Evolutionary conservation across 2,113 vertebrate genomes (phyloP).

Genomic region (Hippocampus guttulatus): DNA sequence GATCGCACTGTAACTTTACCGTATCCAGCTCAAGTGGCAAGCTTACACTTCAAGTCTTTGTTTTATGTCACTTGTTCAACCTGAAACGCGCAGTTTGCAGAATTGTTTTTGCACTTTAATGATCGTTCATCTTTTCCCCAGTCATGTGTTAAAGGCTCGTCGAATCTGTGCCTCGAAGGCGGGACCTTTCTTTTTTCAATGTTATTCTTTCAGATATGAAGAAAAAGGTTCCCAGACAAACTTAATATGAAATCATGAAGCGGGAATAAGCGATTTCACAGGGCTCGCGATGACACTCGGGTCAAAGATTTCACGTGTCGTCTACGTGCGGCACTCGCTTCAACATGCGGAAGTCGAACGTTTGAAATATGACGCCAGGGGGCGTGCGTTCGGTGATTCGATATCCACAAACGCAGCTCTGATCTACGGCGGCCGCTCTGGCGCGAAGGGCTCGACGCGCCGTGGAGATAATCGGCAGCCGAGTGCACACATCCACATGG

Average conservation of each 20-base stretch:
- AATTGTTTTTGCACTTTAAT: too few relatives aligned
- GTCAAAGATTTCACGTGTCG: neutral
- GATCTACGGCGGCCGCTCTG: constrained; percentile 24
- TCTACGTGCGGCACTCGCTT: constrained; percentile 10
- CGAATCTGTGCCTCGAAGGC: neutral
- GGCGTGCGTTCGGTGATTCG: constrained; percentile 32
- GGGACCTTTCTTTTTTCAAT: neutral
- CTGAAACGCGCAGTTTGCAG: too few relatives aligned
- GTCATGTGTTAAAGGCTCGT: neutral
- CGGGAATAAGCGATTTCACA: neutral
- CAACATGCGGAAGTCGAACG: constrained; percentile 1
- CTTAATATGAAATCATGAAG: neutral
- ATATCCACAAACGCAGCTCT: constrained; percentile 31
- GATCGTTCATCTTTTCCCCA: neutral
- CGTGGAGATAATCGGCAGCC: constrained; percentile 22
- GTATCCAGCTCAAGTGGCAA: too few relatives aligned
- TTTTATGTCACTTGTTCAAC: too few relatives aligned
- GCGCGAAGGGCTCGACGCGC: constrained; percentile 31
- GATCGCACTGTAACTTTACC: too few relatives aligned
- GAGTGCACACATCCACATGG: constrained; percentile 34
- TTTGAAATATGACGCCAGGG: constrained; percentile 14
- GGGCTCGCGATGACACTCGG: neutral
- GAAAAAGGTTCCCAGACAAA: neutral
- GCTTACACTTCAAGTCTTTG: too few relatives aligned
- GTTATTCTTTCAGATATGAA: neutral